These are phyloP conservation scores for Clepsis dumicolana DNA, from an alignment of 2,888 invertebrate species.

Conservation along the genomic window DNA sequence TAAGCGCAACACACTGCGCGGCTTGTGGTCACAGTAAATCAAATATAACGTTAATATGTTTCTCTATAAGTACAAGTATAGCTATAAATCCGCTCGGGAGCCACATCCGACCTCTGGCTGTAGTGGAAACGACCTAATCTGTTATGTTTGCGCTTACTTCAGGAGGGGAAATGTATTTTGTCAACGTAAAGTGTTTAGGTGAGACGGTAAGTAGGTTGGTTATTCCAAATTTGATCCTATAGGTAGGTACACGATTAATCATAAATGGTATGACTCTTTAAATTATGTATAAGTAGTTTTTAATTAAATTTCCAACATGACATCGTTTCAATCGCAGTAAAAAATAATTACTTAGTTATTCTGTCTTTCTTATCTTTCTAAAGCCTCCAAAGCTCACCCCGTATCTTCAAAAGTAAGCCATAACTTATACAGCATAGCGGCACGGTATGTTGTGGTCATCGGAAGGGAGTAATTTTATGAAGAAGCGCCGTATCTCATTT, in stretches of 20 bases:
- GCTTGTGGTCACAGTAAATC: slow-evolving; percentile 45
- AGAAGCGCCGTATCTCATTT: slow-evolving; percentile 68
- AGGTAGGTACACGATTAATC: slow-evolving; percentile 29
- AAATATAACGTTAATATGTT: slow-evolving; percentile 43
- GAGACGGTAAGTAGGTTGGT: slow-evolving; percentile 37
- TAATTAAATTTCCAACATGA: too few species aligned
- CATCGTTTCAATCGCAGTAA: background rate
- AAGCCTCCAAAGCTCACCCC: too few species aligned
- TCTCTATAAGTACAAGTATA: slow-evolving; percentile 23
- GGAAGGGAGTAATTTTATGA: slow-evolving; percentile 62
- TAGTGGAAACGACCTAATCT: slow-evolving; percentile 49
- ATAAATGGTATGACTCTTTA: slow-evolving; percentile 6
- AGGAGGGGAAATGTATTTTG: slow-evolving; percentile 46
- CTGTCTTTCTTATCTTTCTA: too few species aligned
- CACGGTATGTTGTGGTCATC: slow-evolving; percentile 54
- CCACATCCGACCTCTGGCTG: slow-evolving; percentile 44
- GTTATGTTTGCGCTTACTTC: slow-evolving; percentile 45
- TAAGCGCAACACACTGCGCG: slow-evolving; percentile 42
- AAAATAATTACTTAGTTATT: too few species aligned
- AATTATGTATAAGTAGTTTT: too few species aligned
- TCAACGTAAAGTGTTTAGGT: slow-evolving; percentile 44
- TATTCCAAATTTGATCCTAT: slow-evolving; percentile 40
- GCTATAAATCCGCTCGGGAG: slow-evolving; percentile 39
- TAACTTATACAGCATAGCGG: background rate
- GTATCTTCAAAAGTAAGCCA: too few species aligned